These are phyloP conservation scores for Drosophila fuyamai DNA, from an alignment of 1,140 invertebrate species.

Conservation along the genomic window DNA sequence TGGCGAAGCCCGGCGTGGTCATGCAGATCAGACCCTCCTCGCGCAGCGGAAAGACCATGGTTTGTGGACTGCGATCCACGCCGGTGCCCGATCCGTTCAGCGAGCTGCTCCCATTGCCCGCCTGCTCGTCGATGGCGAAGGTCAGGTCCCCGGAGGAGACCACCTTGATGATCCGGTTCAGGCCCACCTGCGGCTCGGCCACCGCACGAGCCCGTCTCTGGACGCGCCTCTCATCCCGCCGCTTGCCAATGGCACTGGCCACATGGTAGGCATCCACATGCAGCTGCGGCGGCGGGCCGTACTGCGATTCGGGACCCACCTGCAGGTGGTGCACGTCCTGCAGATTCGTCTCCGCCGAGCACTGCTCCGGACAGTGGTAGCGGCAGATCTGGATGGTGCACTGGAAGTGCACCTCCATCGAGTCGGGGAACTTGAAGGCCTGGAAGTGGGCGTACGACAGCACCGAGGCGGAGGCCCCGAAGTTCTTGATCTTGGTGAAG, in stretches of 20 bases:
- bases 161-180: conserved; percentile 93
- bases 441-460: conserved; percentile 97
- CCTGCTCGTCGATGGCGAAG: conserved; percentile 89
- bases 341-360: conserved; percentile 87
- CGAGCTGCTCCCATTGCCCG: conserved; percentile 66
- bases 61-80: conserved; percentile 85
- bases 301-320: conserved; percentile 88
- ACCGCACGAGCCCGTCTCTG: conserved; percentile 88
- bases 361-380: conserved; percentile 96
- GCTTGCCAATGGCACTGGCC: conserved; percentile 86
- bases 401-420: conserved; percentile 98
- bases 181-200: conserved; percentile 89
- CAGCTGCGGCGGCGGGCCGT: conserved; percentile 88
- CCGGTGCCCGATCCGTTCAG: conserved; percentile 75
- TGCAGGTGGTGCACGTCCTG: conserved; percentile 86
- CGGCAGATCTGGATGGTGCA: conserved; percentile 97
- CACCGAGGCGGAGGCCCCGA: conserved; percentile 95
- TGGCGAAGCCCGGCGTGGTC: conserved; percentile 95
- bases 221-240: conserved; percentile 90
- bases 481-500: conserved; percentile 98
- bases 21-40: conserved; percentile 93
- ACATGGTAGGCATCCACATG: conserved; percentile 87
- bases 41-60: conserved; percentile 89
- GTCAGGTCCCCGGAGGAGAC: conserved; percentile 94
- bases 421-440: conserved; percentile 98